phyloP scores from a whole-genome alignment of 1,140 invertebrate genomes.

The honey bee (Apis mellifera) region DNA sequence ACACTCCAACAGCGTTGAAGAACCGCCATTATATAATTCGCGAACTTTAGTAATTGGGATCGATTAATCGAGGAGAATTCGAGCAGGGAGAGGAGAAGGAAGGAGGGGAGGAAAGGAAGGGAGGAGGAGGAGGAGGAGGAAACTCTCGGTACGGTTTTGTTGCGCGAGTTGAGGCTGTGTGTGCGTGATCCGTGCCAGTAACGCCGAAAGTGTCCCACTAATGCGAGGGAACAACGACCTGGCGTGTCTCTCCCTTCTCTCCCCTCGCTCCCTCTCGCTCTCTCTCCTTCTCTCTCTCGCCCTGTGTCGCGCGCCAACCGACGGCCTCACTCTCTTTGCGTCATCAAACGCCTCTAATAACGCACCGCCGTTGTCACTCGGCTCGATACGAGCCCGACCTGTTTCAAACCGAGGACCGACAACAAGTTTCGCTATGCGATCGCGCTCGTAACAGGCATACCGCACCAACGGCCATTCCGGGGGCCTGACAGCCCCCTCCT shows the following conservation, averaged over 20 bases:
- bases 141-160: neutral
- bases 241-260: constrained; percentile 54
- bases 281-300: too few relatives aligned
- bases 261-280: neutral
- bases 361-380: constrained; percentile 57
- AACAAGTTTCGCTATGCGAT: constrained; percentile 61
- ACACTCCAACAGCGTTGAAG: neutral
- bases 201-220: constrained; percentile 74
- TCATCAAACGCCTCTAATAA: constrained; percentile 67
- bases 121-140: neutral
- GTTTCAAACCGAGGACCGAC: constrained; percentile 52
- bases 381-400: constrained; percentile 63
- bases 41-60: constrained; percentile 51
- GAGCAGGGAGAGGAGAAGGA: constrained; percentile 23
- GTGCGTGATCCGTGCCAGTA: constrained; percentile 64
- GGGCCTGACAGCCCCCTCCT: neutral
- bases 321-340: constrained; percentile 60
- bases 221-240: constrained; percentile 69
- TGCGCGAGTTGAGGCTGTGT: constrained; percentile 22
- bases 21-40: constrained; percentile 45
- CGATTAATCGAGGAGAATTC: constrained; percentile 50
- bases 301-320: neutral
- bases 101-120: neutral
- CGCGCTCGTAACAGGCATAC: constrained; percentile 47
- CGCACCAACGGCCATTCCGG: constrained; percentile 6